Percentiles rank a stretch among this genome's conserved stretches.
These are phyloP conservation scores for Crocuta crocuta DNA, from an alignment of 2,113 vertebrate genomes.

Conservation along the genomic window DNA sequence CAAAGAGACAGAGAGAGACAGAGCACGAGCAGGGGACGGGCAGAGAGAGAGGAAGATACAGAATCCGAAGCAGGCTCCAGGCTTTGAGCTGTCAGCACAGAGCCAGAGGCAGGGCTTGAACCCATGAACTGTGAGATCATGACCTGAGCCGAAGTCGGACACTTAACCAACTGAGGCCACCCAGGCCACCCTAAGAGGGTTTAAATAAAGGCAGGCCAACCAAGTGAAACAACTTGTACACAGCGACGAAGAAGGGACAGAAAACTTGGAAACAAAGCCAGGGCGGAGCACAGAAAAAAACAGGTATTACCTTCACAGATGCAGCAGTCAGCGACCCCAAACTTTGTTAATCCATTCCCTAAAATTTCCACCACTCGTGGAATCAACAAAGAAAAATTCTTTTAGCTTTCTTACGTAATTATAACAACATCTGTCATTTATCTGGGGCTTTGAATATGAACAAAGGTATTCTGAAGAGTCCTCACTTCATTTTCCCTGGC, in stretches of 20 bases:
- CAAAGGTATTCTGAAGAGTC: background rate
- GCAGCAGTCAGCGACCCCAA: background rate
- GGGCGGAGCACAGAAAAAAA: background rate
- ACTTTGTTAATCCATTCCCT: background rate
- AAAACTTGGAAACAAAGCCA: constrained; percentile 13
- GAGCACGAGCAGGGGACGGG: too few relatives aligned
- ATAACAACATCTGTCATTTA: background rate
- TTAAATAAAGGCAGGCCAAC: background rate
- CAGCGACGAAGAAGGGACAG: background rate
- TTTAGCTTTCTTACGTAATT: background rate
- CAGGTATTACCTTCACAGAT: background rate
- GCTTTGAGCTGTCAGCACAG: too few relatives aligned
- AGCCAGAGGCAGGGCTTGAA: too few relatives aligned
- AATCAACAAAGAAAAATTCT: background rate
- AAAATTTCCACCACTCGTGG: background rate
- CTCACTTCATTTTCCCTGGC: background rate
- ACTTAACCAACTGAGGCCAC: too few relatives aligned
- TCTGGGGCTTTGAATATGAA: background rate
- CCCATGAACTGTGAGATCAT: too few relatives aligned
- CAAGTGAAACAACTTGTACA: background rate
- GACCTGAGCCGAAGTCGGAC: too few relatives aligned
- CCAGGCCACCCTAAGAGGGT: background rate
- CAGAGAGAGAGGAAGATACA: too few relatives aligned
- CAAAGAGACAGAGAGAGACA: too few relatives aligned
- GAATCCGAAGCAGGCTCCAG: too few relatives aligned